Evolutionary conservation across 2,888 invertebrate genomes (phyloP).

Genomic region (Philereme transversata): DNA sequence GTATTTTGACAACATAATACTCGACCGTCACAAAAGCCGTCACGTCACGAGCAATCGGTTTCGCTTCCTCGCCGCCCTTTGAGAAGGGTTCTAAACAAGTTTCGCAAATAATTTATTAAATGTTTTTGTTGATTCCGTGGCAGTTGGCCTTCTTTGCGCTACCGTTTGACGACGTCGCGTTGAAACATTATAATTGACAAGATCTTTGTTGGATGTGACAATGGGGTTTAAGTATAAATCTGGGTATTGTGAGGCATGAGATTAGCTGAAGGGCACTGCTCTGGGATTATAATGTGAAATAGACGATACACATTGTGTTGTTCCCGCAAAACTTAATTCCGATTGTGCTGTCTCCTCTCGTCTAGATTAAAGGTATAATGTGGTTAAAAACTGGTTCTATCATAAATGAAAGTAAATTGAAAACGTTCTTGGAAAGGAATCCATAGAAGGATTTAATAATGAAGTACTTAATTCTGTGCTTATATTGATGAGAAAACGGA

Average conservation of each 20-base stretch:
- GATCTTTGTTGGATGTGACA: conserved; percentile 79
- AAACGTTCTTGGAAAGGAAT: conserved; percentile 47
- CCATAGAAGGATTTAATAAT: conserved; percentile 29
- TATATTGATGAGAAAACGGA: conserved; percentile 21
- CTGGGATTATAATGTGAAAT: conserved; percentile 61
- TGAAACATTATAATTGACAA: conserved; percentile 82
- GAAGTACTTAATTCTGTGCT: conserved; percentile 18
- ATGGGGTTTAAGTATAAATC: conserved; percentile 72
- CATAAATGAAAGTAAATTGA: conserved; percentile 45
- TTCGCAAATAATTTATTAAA: conserved; percentile 81
- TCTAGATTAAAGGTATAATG: conserved; percentile 58
- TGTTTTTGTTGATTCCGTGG: conserved; percentile 58
- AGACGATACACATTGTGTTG: conserved; percentile 59
- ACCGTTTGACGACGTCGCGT: conserved; percentile 77
- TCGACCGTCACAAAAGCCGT: conserved; percentile 78
- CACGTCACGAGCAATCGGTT: conserved; percentile 82
- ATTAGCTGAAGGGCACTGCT: conserved; percentile 63
- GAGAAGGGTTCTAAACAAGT: conserved; percentile 77
- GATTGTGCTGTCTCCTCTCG: conserved; percentile 59
- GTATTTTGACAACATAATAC: conserved; percentile 84
- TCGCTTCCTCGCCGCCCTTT: conserved; percentile 77
- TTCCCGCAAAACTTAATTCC: conserved; percentile 69
- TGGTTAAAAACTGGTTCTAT: conserved; percentile 45
- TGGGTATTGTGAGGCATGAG: conserved; percentile 66
- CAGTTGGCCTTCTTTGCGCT: conserved; percentile 69